Conservation (phyloP, 2,888 invertebrate genomes). For the Drosophila incognita region DNA sequence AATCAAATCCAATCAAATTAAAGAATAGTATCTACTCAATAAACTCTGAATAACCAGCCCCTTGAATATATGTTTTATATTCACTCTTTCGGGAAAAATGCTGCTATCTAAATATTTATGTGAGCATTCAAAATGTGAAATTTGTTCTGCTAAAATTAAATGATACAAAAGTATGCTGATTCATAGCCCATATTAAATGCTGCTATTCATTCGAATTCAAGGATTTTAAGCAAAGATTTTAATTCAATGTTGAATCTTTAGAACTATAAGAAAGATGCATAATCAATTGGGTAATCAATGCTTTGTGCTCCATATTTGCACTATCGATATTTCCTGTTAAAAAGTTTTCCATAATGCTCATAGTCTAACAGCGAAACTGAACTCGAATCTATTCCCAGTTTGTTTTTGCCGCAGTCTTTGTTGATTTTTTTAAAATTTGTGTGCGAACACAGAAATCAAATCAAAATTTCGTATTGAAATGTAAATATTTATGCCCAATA, state of each 20-base stretch:
- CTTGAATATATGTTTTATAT: background rate
- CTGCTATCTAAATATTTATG: conserved; percentile 19
- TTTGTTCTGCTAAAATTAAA: conserved; percentile 14
- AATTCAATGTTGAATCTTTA: background rate
- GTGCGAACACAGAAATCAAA: conserved; percentile 70
- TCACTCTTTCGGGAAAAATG: conserved; percentile 19
- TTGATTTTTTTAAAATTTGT: conserved; percentile 65
- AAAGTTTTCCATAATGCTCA: conserved; percentile 25
- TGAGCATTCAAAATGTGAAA: conserved; percentile 13
- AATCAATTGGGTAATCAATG: conserved; percentile 26
- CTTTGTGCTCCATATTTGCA: conserved; percentile 18
- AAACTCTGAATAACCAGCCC: background rate
- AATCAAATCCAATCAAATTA: conserved; percentile 5
- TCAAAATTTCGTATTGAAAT: conserved; percentile 78
- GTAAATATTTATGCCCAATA: conserved; percentile 71
- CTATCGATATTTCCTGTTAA: conserved; percentile 47
- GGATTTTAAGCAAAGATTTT: background rate
- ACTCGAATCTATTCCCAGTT: conserved; percentile 37
- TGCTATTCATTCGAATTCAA: background rate
- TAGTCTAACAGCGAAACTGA: conserved; percentile 20
- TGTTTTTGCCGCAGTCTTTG: conserved; percentile 47
- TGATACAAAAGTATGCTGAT: background rate
- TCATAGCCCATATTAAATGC: conserved; percentile 3
- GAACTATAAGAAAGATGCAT: background rate
- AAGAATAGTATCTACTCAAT: background rate